Conservation (phyloP, 2,113 vertebrate genomes). For the Silurus asotus region DNA sequence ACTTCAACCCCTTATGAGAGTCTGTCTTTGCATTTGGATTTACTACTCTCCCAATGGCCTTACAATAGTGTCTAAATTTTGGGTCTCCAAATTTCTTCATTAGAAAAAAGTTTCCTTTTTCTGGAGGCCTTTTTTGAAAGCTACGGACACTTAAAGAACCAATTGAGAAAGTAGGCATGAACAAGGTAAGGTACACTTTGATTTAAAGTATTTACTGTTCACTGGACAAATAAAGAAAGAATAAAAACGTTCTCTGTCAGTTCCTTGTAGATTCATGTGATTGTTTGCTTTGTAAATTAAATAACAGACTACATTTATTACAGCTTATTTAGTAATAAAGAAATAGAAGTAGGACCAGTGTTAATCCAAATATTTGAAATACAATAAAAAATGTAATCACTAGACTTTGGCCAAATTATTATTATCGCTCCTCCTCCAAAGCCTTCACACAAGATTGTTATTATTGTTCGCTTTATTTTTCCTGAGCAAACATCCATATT, state of each 20-base stretch:
- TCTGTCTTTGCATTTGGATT: too few relatives aligned
- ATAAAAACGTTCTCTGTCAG: too few relatives aligned
- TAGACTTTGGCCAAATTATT: background rate
- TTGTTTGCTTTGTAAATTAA: background rate
- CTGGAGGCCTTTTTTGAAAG: background rate
- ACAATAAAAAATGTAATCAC: background rate
- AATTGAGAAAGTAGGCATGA: too few relatives aligned
- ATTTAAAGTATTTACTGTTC: background rate
- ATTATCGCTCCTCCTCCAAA: background rate
- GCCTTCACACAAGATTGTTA: background rate
- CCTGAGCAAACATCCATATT: background rate
- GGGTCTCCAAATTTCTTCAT: too few relatives aligned
- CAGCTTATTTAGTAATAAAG: background rate
- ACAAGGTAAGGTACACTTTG: too few relatives aligned
- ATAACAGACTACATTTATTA: background rate
- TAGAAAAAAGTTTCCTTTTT: too few relatives aligned
- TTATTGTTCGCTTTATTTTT: background rate
- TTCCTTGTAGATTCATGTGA: too few relatives aligned
- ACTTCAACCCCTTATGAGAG: too few relatives aligned
- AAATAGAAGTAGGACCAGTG: background rate
- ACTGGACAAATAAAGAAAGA: too few relatives aligned
- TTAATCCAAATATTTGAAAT: background rate
- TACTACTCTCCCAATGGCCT: too few relatives aligned
- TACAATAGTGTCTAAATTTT: too few relatives aligned
- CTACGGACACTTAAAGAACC: background rate